Conservation (phyloP, 2,797 vertebrate species). For the Sebastes trivittatus region DNA sequence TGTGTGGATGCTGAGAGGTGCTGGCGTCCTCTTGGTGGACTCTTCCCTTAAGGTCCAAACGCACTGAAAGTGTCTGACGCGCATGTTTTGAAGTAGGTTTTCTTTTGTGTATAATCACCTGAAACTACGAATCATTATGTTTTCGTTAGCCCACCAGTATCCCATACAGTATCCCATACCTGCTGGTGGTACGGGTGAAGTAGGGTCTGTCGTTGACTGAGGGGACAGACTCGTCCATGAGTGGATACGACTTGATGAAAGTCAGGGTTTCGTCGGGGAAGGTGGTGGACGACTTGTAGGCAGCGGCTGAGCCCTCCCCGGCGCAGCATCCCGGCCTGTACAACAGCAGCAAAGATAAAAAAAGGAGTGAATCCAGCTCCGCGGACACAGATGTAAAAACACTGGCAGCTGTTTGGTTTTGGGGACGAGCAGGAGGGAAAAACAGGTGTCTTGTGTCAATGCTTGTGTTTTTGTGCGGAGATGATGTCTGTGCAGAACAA, state of each 20-base stretch:
- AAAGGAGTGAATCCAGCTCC: constrained; percentile 7
- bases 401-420: constrained; percentile 56
- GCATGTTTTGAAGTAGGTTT: not conserved
- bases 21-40: not conserved
- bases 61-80: not conserved
- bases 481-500: constrained; percentile 46
- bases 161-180: constrained; percentile 78
- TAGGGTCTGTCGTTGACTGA: constrained; percentile 87
- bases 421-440: constrained; percentile 16
- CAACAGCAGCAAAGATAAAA: not conserved
- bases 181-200: constrained; percentile 91
- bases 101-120: too few relatives aligned
- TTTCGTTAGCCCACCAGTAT: too few relatives aligned
- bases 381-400: constrained; percentile 44
- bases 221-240: constrained; percentile 90
- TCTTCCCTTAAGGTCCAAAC: not conserved
- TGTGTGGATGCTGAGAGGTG: not conserved
- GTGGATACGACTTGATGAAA: constrained; percentile 95
- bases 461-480: constrained; percentile 14
- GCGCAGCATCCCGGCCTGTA: constrained; percentile 92
- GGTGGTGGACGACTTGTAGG: constrained; percentile 86
- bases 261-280: constrained; percentile 91
- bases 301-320: constrained; percentile 83
- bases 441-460: constrained; percentile 52
- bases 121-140: too few relatives aligned